These are phyloP conservation scores for Scomber scombrus DNA, from an alignment of 2,113 vertebrate species.

Conservation along the genomic window DNA sequence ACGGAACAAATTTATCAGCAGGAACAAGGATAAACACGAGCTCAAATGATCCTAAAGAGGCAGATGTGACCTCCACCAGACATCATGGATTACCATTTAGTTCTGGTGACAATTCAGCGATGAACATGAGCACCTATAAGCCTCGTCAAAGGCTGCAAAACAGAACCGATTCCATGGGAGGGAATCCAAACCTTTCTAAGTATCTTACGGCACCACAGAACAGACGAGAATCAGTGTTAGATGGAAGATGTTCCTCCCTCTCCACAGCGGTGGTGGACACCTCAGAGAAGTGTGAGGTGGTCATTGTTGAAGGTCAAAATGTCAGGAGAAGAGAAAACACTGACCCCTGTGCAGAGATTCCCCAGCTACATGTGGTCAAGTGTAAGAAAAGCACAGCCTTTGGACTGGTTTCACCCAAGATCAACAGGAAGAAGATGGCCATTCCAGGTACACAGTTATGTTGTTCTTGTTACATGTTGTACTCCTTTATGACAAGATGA, in stretches of 20 bases:
- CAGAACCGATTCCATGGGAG: constrained; percentile 3
- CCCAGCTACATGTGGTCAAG: constrained; percentile 84
- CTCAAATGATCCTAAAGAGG: constrained; percentile 25
- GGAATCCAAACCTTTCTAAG: not conserved
- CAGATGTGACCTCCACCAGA: constrained; percentile 19
- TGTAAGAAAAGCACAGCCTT: constrained; percentile 87
- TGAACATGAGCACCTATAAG: constrained; percentile 2
- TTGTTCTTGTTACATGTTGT: not conserved
- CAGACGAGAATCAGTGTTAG: constrained; percentile 35
- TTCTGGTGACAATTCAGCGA: constrained; percentile 40
- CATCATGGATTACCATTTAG: constrained; percentile 15
- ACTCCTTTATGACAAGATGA: not conserved
- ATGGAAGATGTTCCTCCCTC: constrained; percentile 75
- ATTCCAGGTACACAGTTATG: constrained; percentile 85
- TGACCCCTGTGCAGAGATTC: constrained; percentile 72
- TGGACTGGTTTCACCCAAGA: constrained; percentile 87
- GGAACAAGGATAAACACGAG: not conserved
- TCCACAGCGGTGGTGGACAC: constrained; percentile 81
- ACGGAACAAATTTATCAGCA: constrained; percentile 13
- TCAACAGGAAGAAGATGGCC: constrained; percentile 76
- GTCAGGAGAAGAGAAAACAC: constrained; percentile 56
- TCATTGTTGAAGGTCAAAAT: constrained; percentile 77
- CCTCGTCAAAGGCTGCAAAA: constrained; percentile 39
- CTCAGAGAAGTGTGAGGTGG: constrained; percentile 87
- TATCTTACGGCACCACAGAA: constrained; percentile 3